Conservation (phyloP, 2,888 invertebrate species). For the Drosophila multiciliata region DNA sequence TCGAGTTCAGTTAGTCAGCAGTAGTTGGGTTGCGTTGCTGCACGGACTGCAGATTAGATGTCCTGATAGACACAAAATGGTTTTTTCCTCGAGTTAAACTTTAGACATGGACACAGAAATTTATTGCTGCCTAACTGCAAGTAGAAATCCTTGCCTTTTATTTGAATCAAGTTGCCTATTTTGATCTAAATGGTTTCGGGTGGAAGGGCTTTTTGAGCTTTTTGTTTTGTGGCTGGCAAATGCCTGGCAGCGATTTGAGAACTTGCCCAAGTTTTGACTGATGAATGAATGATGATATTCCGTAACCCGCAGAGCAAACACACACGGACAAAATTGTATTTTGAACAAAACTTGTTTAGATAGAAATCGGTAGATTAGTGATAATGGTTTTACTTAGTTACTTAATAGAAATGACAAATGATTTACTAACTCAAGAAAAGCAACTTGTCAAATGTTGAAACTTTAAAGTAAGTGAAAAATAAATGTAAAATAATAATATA, state of each 20-base stretch:
- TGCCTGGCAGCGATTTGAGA: conserved; percentile 52
- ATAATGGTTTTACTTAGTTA: background rate
- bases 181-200: conserved; percentile 50
- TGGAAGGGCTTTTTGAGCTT: conserved; percentile 22
- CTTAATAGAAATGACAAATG: background rate
- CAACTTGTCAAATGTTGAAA: background rate
- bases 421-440: background rate
- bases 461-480: too few relatives aligned
- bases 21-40: conserved; percentile 42
- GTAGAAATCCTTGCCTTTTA: conserved; percentile 29
- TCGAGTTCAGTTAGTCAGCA: conserved; percentile 44
- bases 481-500: background rate
- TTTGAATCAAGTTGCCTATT: conserved; percentile 57
- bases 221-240: conserved; percentile 59
- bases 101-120: conserved; percentile 70
- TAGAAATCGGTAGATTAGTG: conserved; percentile 21
- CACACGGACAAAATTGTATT: background rate
- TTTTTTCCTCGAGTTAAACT: conserved; percentile 67
- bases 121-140: conserved; percentile 68
- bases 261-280: conserved; percentile 51
- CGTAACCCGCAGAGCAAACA: background rate
- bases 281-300: conserved; percentile 38
- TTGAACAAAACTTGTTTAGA: conserved; percentile 31
- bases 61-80: conserved; percentile 74
- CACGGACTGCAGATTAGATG: conserved; percentile 75